Conservation (phyloP, 2,797 vertebrate genomes). For the Psittacula derbiana region DNA sequence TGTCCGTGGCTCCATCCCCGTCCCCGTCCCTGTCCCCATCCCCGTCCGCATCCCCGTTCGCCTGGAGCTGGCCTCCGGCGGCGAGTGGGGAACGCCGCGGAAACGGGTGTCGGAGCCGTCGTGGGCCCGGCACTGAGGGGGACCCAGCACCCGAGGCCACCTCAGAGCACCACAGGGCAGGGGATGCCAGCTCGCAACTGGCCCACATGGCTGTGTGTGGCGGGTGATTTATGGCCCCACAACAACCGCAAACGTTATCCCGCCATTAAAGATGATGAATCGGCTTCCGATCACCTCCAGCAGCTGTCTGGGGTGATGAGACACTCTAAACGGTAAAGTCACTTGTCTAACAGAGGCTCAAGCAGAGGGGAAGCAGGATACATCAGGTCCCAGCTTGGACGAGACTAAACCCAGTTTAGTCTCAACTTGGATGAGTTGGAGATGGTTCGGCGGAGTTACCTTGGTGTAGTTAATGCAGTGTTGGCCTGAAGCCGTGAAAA, state of each 20-base stretch:
- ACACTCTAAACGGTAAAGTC: fast-evolving
- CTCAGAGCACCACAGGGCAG: fast-evolving
- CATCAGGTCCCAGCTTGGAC: fast-evolving
- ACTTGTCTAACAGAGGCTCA: not conserved
- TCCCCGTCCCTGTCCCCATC: too few relatives aligned
- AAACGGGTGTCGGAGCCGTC: fast-evolving
- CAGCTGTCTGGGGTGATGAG: not conserved
- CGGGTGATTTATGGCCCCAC: not conserved
- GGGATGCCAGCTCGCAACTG: fast-evolving
- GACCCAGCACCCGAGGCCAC: fast-evolving
- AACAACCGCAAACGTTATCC: not conserved
- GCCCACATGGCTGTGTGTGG: fast-evolving
- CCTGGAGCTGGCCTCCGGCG: not conserved
- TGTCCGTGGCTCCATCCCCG: too few relatives aligned
- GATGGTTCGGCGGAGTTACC: fast-evolving
- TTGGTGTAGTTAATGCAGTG: fast-evolving
- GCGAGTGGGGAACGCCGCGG: not conserved
- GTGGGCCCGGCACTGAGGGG: fast-evolving
- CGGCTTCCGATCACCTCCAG: fast-evolving
- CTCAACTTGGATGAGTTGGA: fast-evolving
- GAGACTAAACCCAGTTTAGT: too few relatives aligned
- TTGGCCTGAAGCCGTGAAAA: not conserved
- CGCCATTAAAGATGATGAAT: fast-evolving
- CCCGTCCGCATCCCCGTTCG: too few relatives aligned
- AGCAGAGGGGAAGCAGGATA: fast-evolving